phyloP scores from a whole-genome alignment of 2,888 invertebrate genomes.

The Tipula confusa region DNA sequence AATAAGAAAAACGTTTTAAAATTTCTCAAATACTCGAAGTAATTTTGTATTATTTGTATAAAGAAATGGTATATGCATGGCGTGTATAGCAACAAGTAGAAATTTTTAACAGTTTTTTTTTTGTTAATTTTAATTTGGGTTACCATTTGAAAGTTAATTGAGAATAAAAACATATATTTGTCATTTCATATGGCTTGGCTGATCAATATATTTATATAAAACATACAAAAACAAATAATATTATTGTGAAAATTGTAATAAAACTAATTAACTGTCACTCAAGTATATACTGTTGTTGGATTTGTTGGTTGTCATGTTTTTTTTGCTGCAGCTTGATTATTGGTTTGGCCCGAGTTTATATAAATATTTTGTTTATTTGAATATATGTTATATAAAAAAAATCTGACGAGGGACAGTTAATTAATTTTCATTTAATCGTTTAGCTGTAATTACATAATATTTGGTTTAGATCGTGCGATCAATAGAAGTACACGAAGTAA shows the following conservation, averaged over 20 bases:
- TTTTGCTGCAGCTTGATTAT: neutral
- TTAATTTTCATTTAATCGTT: too few species aligned
- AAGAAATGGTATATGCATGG: neutral
- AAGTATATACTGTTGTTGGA: neutral
- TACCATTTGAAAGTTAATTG: neutral
- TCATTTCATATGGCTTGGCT: neutral
- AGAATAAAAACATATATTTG: neutral
- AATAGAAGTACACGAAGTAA: too few species aligned
- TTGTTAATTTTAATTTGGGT: neutral
- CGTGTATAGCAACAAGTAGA: neutral
- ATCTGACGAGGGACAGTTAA: too few species aligned
- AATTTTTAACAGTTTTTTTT: neutral
- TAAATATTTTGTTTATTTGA: neutral
- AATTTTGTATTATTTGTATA: neutral
- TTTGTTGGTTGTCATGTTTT: neutral
- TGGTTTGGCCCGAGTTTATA: neutral
- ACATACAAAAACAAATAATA: neutral
- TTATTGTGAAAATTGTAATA: neutral
- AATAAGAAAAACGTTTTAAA: neutral
- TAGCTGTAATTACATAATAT: too few species aligned
- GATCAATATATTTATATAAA: neutral
- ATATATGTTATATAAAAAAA: neutral
- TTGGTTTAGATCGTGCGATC: too few species aligned
- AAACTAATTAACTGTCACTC: conserved; percentile 12
- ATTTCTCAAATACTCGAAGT: neutral